These are phyloP conservation scores for Panulirus ornatus DNA, from an alignment of 1,140 invertebrate genomes.

Conservation along the genomic window DNA sequence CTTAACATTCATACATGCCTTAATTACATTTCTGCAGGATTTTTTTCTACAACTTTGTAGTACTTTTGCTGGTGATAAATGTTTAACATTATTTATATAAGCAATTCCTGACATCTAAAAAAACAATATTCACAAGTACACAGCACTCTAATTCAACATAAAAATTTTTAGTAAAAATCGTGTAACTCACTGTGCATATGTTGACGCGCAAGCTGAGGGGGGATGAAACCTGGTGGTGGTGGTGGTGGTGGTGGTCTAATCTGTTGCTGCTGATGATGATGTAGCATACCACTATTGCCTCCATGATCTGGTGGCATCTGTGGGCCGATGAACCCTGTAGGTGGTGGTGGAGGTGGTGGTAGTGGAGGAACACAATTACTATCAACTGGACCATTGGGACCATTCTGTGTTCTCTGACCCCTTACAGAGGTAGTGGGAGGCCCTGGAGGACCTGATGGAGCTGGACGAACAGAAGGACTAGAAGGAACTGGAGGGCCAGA, in stretches of 20 bases:
- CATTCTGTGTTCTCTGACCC: too few species aligned
- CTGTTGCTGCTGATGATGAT: constrained; percentile 37
- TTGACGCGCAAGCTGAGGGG: constrained; percentile 52
- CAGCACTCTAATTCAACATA: too few species aligned
- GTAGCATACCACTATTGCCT: not conserved
- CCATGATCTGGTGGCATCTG: not conserved
- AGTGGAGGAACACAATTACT: constrained; percentile 41
- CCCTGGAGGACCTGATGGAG: constrained; percentile 26
- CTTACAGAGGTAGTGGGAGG: too few species aligned
- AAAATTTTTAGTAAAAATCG: too few species aligned
- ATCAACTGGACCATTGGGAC: constrained; percentile 8
- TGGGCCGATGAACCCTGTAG: constrained; percentile 38
- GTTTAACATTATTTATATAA: too few species aligned
- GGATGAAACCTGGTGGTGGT: constrained; percentile 61
- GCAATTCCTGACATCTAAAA: too few species aligned
- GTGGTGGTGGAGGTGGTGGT: constrained; percentile 52
- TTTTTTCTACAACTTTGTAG: too few species aligned
- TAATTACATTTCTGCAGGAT: too few species aligned
- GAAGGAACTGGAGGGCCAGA: not conserved
- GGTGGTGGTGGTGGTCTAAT: constrained; percentile 32
- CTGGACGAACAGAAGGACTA: not conserved
- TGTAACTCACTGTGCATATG: constrained; percentile 53
- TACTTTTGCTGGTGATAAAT: too few species aligned
- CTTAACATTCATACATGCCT: too few species aligned
- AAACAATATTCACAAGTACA: too few species aligned